Base-by-base conservation (phyloP, 2,888 invertebrate species). In the Drosophila demipolita region DNA sequence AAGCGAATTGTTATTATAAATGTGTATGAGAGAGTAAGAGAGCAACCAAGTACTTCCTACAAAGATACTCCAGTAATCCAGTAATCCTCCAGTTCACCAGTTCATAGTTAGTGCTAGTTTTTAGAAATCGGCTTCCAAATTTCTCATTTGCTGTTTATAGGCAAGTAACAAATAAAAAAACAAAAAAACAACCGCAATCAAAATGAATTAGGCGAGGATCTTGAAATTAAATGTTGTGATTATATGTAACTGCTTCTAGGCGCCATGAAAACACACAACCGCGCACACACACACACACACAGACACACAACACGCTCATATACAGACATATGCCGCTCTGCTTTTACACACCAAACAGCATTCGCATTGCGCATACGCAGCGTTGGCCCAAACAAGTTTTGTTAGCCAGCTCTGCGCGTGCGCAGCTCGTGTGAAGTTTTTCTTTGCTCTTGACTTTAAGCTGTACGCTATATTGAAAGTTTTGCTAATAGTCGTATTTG, bases 181-280 rank as follows among this genome's bases (percentile, higher is more conserved):
- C n/a, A 15, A 29, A 23, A 40, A 40, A 29, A 1, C 5, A 66
- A 36, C 38, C 62, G 54, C 52, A 50, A 69, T 69, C 48, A 64
- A 55, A 49, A 75, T 63, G 29, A 54, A 66, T 54, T 71, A 65
- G 62, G 66, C 76, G 48, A 76, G 57, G 65, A 81, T 79, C 65
- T 66, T 62, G 65, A 77, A 87, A 84, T 89, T 85, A 55, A 85
- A 82, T 87, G 85, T 86, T 86, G 85, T 86, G 90, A 86, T 80
- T 86, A 84, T 71, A 73, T 84, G 65, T 89, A 80, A 85, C 38
- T 78, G 83, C 85, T 89, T 87, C 35, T 87, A 87, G 90, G 88
- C 85, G 78, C 66, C 73, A 66, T 71, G 15, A 55, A 65, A 38
- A 77, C 48, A 67, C 55, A 62, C 32, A 71, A 29, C 29, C 5